Percentiles rank a stretch among this genome's conserved stretches.
These are phyloP conservation scores for Synanthedon tipuliformis DNA, from an alignment of 2,888 invertebrate genomes.

Conservation along the genomic window DNA sequence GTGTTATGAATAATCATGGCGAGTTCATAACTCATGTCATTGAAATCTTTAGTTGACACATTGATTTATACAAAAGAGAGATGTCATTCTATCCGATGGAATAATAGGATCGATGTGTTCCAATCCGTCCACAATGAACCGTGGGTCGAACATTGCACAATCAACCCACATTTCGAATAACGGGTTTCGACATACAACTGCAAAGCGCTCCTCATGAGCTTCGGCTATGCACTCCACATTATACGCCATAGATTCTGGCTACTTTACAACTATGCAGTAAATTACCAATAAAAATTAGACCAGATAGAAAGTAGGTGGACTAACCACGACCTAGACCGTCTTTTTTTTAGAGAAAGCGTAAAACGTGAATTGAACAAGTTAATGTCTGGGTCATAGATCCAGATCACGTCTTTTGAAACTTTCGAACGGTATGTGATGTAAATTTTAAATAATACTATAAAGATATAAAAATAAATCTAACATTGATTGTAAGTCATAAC, in stretches of 20 bases:
- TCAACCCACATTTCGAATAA: slow-evolving; percentile 27
- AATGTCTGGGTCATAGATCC: slow-evolving; percentile 23
- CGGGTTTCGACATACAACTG: slow-evolving; percentile 35
- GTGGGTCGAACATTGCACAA: slow-evolving; percentile 50
- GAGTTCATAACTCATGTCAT: slow-evolving; percentile 7
- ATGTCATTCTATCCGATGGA: slow-evolving; percentile 20
- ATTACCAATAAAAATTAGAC: slow-evolving; percentile 7
- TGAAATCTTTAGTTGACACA: slow-evolving; percentile 11
- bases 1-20: not conserved
- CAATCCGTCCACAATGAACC: slow-evolving; percentile 50
- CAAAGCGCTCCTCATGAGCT: slow-evolving; percentile 17
- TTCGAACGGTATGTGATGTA: not conserved
- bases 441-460: not conserved
- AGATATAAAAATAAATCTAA: not conserved
- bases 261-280: too few species aligned
- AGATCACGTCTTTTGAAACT: slow-evolving; percentile 8
- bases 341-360: slow-evolving; percentile 34
- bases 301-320: slow-evolving; percentile 27
- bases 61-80: slow-evolving; percentile 29
- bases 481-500: not conserved
- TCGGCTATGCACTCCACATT: not conserved
- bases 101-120: slow-evolving; percentile 41
- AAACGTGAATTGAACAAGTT: slow-evolving; percentile 26
- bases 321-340: slow-evolving; percentile 25
- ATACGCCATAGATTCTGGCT: too few species aligned